phyloP scores from a whole-genome alignment of 2,888 invertebrate species.

The Agrochola litura region DNA sequence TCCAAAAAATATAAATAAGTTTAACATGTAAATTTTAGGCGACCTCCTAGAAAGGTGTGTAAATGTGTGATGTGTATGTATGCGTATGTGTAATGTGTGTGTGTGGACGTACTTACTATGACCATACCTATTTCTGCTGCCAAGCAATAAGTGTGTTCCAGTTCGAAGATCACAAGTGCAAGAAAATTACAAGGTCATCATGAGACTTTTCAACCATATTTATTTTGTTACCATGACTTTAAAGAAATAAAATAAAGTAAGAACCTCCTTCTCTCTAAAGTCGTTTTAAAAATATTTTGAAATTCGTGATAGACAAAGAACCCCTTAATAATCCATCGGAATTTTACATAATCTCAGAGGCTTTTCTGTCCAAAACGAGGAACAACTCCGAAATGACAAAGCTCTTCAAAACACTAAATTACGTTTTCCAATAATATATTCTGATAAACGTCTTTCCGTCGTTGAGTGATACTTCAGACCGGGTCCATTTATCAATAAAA shows the following conservation, averaged over 20 bases:
- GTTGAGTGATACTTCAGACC: slow-evolving; percentile 75
- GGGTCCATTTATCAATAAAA: slow-evolving; percentile 79
- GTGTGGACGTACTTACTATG: not conserved
- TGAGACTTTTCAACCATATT: not conserved
- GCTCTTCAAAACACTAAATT: slow-evolving; percentile 47
- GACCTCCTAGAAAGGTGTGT: too few species aligned
- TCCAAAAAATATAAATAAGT: too few species aligned
- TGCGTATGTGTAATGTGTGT: too few species aligned
- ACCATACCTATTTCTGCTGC: not conserved
- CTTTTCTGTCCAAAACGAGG: slow-evolving; percentile 23
- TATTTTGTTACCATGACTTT: not conserved
- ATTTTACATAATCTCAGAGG: slow-evolving; percentile 41
- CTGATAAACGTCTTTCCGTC: slow-evolving; percentile 65
- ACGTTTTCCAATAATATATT: slow-evolving; percentile 68
- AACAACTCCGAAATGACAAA: slow-evolving; percentile 35
- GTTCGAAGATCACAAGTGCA: not conserved
- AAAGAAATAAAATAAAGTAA: not conserved
- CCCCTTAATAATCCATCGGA: slow-evolving; percentile 15
- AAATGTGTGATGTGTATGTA: too few species aligned
- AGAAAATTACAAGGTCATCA: not conserved
- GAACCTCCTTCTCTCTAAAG: not conserved
- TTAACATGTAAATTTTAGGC: too few species aligned
- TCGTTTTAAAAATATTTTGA: not conserved
- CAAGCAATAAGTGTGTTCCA: not conserved
- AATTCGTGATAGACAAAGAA: not conserved